Conservation (phyloP, 2,888 invertebrate genomes). For the Synergus gifuensis region DNA sequence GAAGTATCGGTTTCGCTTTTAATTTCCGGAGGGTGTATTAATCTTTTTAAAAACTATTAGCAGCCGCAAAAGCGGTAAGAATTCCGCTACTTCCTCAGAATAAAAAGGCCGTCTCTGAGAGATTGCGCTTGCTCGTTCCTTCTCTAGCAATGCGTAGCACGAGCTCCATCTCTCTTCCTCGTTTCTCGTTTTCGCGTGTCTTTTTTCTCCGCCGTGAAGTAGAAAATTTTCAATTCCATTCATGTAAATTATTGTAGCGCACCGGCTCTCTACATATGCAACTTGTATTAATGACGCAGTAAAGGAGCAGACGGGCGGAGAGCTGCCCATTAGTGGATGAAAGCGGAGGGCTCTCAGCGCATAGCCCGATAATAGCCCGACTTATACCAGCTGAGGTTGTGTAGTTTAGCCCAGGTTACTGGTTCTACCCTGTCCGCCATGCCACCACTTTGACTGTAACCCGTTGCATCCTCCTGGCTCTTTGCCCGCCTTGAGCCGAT, state of each 20-base stretch:
- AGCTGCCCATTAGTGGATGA: constrained; percentile 78
- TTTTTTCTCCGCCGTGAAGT: constrained; percentile 75
- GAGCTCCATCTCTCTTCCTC: constrained; percentile 49
- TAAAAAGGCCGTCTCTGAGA: constrained; percentile 17
- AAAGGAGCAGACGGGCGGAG: constrained; percentile 77
- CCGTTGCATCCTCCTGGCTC: constrained; percentile 65
- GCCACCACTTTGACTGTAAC: constrained; percentile 54
- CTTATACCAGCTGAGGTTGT: constrained; percentile 75
- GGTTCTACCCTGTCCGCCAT: constrained; percentile 62
- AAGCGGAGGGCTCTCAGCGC: constrained; percentile 77
- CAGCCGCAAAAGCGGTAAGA: constrained; percentile 25
- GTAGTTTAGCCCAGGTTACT: constrained; percentile 75
- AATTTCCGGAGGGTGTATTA: constrained; percentile 15
- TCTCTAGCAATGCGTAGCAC: constrained; percentile 45
- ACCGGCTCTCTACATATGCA: constrained; percentile 77
- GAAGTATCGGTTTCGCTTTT: constrained; percentile 17
- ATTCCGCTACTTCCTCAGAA: constrained; percentile 25
- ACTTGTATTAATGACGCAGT: constrained; percentile 78
- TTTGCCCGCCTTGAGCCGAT: constrained; percentile 67
- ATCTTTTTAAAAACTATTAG: constrained; percentile 17
- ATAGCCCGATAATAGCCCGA: constrained; percentile 78
- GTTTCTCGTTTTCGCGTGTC: constrained; percentile 61
- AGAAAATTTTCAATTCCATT: constrained; percentile 78
- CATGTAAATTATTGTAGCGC: constrained; percentile 76
- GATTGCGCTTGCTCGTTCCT: constrained; percentile 42